Evolutionary conservation across 2,113 vertebrate species (phyloP).

Genomic region (Eidolon helvum): DNA sequence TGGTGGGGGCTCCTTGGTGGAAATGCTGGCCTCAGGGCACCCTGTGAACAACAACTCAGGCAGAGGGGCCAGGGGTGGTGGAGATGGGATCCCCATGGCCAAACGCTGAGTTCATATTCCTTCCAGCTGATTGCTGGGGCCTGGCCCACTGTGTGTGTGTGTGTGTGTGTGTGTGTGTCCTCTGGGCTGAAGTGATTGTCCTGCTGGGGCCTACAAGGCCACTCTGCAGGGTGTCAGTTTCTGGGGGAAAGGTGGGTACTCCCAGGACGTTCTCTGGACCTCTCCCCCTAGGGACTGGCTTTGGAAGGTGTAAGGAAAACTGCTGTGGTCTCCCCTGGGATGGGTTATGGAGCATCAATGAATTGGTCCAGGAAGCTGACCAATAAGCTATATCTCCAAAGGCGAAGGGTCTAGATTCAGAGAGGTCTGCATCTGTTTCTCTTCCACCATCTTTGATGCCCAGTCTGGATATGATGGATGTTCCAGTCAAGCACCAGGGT

Average conservation of each 20-base stretch:
- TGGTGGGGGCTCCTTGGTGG: accelerated
- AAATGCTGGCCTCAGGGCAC: neutral
- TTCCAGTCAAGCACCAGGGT: neutral
- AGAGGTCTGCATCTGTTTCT: neutral
- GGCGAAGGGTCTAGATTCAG: neutral
- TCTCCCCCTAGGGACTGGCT: neutral
- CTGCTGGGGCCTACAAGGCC: neutral
- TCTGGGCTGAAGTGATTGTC: neutral
- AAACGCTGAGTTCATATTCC: neutral
- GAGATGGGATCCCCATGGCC: neutral
- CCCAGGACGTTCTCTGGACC: neutral
- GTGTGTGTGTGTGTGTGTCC: neutral
- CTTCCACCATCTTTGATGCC: neutral
- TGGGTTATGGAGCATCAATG: neutral
- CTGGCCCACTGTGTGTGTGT: neutral
- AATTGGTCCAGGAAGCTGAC: neutral
- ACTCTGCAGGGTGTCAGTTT: neutral
- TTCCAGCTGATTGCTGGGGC: neutral
- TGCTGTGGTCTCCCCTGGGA: neutral
- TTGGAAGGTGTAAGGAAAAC: neutral
- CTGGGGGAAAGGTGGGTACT: neutral
- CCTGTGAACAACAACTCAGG: neutral
- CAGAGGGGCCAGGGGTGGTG: neutral
- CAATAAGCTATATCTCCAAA: neutral
- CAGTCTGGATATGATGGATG: neutral